Conservation (phyloP, 1,140 invertebrate species). For the Drosophila sechellia region DNA sequence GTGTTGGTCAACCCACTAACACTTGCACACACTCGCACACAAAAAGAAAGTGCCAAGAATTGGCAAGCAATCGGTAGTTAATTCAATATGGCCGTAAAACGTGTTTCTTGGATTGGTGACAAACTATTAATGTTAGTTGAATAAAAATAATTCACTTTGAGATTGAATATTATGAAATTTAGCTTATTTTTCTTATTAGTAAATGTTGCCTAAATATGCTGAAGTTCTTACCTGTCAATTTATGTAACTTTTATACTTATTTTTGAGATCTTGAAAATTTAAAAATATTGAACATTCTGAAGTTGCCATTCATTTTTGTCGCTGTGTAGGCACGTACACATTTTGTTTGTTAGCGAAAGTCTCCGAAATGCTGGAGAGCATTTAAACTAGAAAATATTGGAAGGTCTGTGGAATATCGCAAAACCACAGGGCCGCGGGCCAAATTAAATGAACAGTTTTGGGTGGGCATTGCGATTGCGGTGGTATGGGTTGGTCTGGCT, state of each 20-base stretch:
- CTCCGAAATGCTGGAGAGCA: slow-evolving; percentile 32
- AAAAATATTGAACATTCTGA: too few relatives aligned
- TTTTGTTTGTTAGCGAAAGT: slow-evolving; percentile 14
- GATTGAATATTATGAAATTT: too few relatives aligned
- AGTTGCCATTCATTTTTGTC: background rate
- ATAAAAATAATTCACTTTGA: background rate
- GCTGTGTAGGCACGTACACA: slow-evolving; percentile 1
- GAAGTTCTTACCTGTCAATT: too few relatives aligned
- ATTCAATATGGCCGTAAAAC: background rate
- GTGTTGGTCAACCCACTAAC: slow-evolving; percentile 19
- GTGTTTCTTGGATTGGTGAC: too few relatives aligned
- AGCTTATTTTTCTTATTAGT: too few relatives aligned
- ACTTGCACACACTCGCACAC: slow-evolving; percentile 7
- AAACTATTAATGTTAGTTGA: background rate
- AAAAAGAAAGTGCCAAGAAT: slow-evolving; percentile 7
- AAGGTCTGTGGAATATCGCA: slow-evolving; percentile 20
- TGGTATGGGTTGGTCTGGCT: background rate
- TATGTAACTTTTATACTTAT: too few relatives aligned
- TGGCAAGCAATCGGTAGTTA: slow-evolving; percentile 14
- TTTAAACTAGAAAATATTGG: slow-evolving; percentile 45
- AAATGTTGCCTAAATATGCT: too few relatives aligned
- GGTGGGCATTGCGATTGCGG: background rate
- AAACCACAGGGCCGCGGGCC: slow-evolving; percentile 29
- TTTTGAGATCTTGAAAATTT: too few relatives aligned
- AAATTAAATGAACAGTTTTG: slow-evolving; percentile 41